Base-by-base conservation (phyloP, 2,113 vertebrate genomes). In the Phyllostomus discolor region DNA sequence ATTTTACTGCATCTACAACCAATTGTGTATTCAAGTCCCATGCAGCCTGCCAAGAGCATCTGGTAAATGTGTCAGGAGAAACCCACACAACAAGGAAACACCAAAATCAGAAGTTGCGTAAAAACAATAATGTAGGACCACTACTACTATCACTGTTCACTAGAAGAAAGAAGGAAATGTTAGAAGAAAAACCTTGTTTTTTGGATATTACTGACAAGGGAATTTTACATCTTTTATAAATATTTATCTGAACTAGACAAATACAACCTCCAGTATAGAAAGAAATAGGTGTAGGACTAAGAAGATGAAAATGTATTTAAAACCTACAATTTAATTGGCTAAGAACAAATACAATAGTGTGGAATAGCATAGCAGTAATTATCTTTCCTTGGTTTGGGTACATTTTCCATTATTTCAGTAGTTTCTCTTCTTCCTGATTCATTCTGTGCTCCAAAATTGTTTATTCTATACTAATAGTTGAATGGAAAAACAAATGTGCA, bases 401-500 rank as follows among this genome's bases (percentile, higher is more conserved):
- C 83, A 69, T 69, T 88, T 89, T 43, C 41, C 83, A 76, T 79
- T 48, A 10, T 52, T 80, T 82, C 83, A 72, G 81, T 87, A 78
- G 82, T 89, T 88, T 76, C 87, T 97, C 85, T 43, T 96, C 86
- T 93, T 81, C 67, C 64, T 80, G 69, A 83, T 80, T 22, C 69
- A 81, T 38, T 93, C 86, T 88, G n/a, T 93, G 52, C 48, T 84
- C 69, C 67, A 62, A 64, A 67, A 96, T 46, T n/a, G 62, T 82
- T 93, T 72, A 95, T 54, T 75, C 70, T 72, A 31, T 82, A 62
- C 76, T 91, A 96, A 87, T 43, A 90, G 67, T 80, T 90, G 28
- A 85, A 97, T 92, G 95, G 89, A 93, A 96, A 94, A 92, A 94
- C 75, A 84, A 95, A 91, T 82, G 35, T 90, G 46, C 78, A 96